Percentiles rank a stretch among this genome's conserved stretches.
Evolutionary conservation across 2,113 vertebrate species (phyloP).

Genomic region (Notarius lentiginosus): DNA sequence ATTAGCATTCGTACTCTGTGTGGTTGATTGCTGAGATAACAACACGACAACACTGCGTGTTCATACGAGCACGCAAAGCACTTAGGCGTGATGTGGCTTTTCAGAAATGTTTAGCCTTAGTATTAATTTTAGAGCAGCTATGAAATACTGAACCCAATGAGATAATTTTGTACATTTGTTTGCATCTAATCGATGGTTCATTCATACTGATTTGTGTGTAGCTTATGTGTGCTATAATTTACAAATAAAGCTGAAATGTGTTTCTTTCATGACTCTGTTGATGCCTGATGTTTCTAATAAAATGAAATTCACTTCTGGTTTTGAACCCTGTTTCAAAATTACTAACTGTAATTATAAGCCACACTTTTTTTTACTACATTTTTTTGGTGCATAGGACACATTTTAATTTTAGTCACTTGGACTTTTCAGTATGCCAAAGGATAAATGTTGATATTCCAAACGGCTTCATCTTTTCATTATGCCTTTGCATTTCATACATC

Average conservation of each 20-base stretch:
- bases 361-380: too few species aligned
- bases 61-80: not conserved
- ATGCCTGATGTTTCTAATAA: not conserved
- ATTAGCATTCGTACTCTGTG: not conserved
- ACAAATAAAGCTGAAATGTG: not conserved
- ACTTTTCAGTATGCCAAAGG: too few species aligned
- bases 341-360: not conserved
- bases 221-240: not conserved
- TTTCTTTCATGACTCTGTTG: not conserved
- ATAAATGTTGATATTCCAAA: too few species aligned
- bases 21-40: conserved; percentile 11
- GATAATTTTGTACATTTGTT: not conserved
- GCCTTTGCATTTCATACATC: too few species aligned
- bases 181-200: not conserved
- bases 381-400: too few species aligned
- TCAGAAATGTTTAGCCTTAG: not conserved
- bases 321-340: not conserved
- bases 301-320: not conserved
- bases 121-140: not conserved
- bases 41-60: not conserved
- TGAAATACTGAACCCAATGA: not conserved
- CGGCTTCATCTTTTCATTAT: too few species aligned
- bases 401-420: too few species aligned
- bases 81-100: not conserved
- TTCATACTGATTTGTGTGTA: not conserved